phyloP scores from a whole-genome alignment of 2,113 vertebrate genomes.

The Pelodiscus sinensis region DNA sequence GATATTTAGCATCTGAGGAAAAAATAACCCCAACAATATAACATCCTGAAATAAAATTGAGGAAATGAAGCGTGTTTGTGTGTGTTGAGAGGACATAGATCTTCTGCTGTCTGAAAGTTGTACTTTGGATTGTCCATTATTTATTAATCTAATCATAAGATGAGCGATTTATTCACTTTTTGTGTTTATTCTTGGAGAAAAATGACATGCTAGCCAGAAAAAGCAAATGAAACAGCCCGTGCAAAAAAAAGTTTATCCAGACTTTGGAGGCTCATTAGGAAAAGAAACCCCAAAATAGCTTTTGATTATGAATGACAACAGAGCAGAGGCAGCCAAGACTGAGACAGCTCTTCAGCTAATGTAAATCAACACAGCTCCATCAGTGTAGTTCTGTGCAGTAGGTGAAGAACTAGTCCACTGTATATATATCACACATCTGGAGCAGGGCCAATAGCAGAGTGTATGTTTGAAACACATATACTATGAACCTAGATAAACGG shows the following conservation, averaged over 20 bases:
- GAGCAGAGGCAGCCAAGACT: neutral
- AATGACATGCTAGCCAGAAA: neutral
- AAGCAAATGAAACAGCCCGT: conserved; percentile 3
- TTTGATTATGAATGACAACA: conserved; percentile 22
- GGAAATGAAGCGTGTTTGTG: neutral
- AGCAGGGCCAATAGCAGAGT: neutral
- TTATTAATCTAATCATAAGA: conserved; percentile 29
- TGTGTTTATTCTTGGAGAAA: conserved; percentile 17
- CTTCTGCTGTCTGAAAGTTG: conserved; percentile 12
- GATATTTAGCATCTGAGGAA: conserved; percentile 38
- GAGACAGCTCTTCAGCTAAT: neutral
- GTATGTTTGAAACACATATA: neutral
- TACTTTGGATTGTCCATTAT: conserved; percentile 40
- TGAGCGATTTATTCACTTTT: conserved; percentile 40
- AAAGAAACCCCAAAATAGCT: neutral
- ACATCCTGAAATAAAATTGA: conserved; percentile 47
- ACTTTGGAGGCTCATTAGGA: neutral
- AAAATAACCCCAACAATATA: neutral
- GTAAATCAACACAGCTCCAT: neutral
- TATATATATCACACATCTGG: neutral
- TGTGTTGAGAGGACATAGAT: neutral
- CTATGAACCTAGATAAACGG: neutral
- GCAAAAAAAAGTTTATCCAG: conserved; percentile 5
- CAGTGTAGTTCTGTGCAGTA: neutral
- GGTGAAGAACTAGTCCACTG: neutral